Evolutionary conservation across 2,113 vertebrate genomes (phyloP).

Genomic region (Lampris megalopsis): DNA sequence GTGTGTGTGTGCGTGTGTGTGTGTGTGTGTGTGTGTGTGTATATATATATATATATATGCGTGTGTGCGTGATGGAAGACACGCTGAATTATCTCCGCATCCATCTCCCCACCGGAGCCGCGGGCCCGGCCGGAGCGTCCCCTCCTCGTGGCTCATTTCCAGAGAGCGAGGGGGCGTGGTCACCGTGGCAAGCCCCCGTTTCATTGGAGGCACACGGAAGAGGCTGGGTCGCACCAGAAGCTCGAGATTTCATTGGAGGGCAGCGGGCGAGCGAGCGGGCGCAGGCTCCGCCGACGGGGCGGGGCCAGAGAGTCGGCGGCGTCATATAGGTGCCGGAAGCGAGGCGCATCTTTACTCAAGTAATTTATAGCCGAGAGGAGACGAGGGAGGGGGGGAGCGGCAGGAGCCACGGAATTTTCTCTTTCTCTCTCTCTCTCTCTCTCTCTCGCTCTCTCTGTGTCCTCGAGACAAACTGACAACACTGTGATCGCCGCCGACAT

Average conservation of each 20-base stretch:
- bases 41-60: too few species aligned
- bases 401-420: slow-evolving; percentile 54
- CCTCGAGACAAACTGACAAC: background rate
- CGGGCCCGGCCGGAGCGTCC: background rate
- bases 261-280: slow-evolving; percentile 18
- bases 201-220: slow-evolving; percentile 53
- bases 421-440: slow-evolving; percentile 25
- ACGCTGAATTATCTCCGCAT: too few species aligned
- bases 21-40: too few species aligned
- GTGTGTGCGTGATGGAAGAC: too few species aligned
- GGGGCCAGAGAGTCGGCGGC: slow-evolving; percentile 45
- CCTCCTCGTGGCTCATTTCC: background rate
- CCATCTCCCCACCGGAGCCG: too few species aligned
- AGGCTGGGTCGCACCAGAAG: background rate
- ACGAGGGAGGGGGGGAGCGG: slow-evolving; percentile 37
- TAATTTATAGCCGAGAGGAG: slow-evolving; percentile 46
- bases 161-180: slow-evolving; percentile 50
- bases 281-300: slow-evolving; percentile 58
- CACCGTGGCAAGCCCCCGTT: background rate
- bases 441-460: background rate
- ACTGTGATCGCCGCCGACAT: too few species aligned
- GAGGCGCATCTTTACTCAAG: slow-evolving; percentile 71
- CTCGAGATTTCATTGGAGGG: slow-evolving; percentile 2
- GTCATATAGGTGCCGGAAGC: slow-evolving; percentile 78
- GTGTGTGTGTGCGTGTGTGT: too few species aligned